Conservation (phyloP, 2,113 vertebrate species). For the Hydropotes inermis region DNA sequence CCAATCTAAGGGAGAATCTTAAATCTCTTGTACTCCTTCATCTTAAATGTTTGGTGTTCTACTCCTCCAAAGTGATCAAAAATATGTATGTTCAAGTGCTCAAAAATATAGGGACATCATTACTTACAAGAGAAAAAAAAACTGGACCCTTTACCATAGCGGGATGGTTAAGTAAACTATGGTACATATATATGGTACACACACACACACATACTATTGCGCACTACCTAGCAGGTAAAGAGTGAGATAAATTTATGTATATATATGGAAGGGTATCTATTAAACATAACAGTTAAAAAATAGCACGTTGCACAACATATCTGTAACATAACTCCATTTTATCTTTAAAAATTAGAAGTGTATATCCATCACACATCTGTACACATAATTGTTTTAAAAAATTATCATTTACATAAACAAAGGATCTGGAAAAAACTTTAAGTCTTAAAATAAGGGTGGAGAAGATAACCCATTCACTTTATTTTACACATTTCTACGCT, state of each 20-base stretch:
- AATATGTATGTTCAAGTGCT: background rate
- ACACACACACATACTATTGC: background rate
- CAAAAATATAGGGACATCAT: background rate
- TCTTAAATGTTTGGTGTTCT: background rate
- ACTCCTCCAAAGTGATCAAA: background rate
- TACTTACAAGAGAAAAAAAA: background rate
- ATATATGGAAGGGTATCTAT: background rate
- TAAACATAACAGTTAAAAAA: background rate
- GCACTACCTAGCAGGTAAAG: background rate
- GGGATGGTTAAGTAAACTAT: background rate
- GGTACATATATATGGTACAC: background rate
- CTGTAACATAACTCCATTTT: background rate
- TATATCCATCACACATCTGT: background rate
- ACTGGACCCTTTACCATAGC: background rate
- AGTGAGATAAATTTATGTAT: background rate
- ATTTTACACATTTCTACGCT: background rate
- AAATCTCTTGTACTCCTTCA: background rate
- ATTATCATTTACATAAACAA: slow-evolving; percentile 2
- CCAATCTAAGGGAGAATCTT: background rate
- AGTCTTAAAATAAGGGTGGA: background rate
- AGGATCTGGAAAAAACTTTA: slow-evolving; percentile 34
- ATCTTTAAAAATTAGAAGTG: background rate
- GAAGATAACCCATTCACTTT: background rate
- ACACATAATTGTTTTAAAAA: background rate
- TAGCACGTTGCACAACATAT: background rate